Base-by-base conservation (phyloP, 2,888 invertebrate genomes). In the Agrochola circellaris region DNA sequence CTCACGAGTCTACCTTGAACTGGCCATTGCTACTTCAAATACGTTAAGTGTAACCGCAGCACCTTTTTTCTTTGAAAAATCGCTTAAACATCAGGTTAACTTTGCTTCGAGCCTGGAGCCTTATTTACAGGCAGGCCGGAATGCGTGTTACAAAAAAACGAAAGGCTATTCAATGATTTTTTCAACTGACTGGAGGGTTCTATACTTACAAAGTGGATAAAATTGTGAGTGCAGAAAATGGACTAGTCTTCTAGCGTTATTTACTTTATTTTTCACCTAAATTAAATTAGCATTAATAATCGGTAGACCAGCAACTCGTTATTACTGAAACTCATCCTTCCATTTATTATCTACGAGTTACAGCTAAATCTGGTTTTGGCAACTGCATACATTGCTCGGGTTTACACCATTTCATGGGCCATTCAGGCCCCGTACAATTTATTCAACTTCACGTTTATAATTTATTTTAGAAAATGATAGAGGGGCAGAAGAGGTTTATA, bases 401-500 rank as follows among this genome's bases (percentile, higher is more conserved):
- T 51, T 45, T 20, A 42, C 17, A 62, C 23, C 42, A n/a, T n/a
- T n/a, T n/a, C n/a, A n/a, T n/a, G n/a, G n/a, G n/a, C n/a, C n/a
- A 56, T 81, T 74, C 67, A 64, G 9, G 1, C 26, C 9, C 56
- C 23, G 61, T 11, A 56, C 34, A 81, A 60, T 80, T 81, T 81
- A 69, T 81, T 61, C 42, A 75, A n/a, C 54, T 80, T 56, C 66
- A 54, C 26, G 51, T 64, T 60, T 38, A 69, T 58, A 61, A 75
- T 80, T 75, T 82, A 81, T 81, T 54, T 65, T 69, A 45, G n/a
- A n/a, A 51, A 67, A 71, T 81, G 58, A 64, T 56, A 60, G 60
- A 72, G 68, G 48, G 51, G 61, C 75, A 51, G 45, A 66, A 34
- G 26, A 62, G 74, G 71, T 69, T 74, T 71, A 79, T 61, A 58